Base-by-base conservation (phyloP, 2,888 invertebrate genomes). In the Papilio demoleus region DNA sequence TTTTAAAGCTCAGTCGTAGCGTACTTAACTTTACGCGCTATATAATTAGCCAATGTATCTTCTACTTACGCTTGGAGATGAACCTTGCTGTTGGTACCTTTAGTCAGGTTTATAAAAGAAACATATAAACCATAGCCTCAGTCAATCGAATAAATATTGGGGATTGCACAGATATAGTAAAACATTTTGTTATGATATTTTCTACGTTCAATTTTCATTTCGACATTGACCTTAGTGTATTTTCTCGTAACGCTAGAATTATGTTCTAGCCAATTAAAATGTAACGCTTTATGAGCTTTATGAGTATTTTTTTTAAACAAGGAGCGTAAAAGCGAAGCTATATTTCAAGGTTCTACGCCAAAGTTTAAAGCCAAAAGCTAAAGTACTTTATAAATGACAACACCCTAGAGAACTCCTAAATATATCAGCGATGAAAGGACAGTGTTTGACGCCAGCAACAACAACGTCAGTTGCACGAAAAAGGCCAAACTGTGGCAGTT, bases 361-460 rank as follows among this genome's bases (percentile, higher is more conserved):
- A 61, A 67, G 67, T 67, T 67, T 40, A 53, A 27, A 36, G 47
- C 38, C 27, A 22, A 53, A 61, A 61, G 40, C 67, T 53, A 24
- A 53, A 67, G 53, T 67, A 31, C 53, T 40, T 53, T 53, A 56
- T 67, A 40, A 67, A 60, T 61, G 40, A 67, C 61, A 38, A 53
- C 61, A 42, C 67, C 40, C 67, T 38, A 61, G 50, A 24, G 24
- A 38, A 9, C 34, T n/a, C 31, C 31, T 56, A 12, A 67, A 67
- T 56, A n/a, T 36, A 38, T 9, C n/a, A 47, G n/a, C n/a, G n/a
- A 24, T 9, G 22, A n/a, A n/a, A 34, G 12, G 17, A 19, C 34
- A 19, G 4, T 34, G 9, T 34, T 19, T 9, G 9, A 34, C n/a
- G n/a, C n/a, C n/a, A n/a, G 12, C 17, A 34, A 34, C 1, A 34